phyloP scores from a whole-genome alignment of 2,797 vertebrate species.

The Syncerus caffer region DNA sequence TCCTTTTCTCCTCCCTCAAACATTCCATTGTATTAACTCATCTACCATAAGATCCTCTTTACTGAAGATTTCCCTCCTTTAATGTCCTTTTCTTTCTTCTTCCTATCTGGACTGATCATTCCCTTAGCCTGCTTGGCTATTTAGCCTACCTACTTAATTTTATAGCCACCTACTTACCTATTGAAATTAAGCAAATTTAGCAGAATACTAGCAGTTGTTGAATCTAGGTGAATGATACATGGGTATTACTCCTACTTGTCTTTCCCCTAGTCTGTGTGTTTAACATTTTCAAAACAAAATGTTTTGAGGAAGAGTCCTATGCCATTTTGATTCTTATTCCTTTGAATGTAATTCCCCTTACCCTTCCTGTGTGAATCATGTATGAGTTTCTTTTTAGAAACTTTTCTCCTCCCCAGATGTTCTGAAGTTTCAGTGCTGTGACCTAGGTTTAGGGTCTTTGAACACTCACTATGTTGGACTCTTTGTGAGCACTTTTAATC shows the following conservation, averaged over 20 bases:
- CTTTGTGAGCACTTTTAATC: constrained; percentile 5
- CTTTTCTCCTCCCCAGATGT: neutral
- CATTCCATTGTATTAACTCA: neutral
- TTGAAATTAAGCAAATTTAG: neutral
- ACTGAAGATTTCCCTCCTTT: neutral
- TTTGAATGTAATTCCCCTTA: neutral
- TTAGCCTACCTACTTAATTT: neutral
- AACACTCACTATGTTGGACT: neutral
- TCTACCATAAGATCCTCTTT: neutral
- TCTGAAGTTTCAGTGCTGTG: neutral
- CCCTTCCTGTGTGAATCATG: neutral
- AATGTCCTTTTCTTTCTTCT: neutral
- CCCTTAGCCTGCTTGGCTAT: neutral
- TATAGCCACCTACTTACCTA: neutral
- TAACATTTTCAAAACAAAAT: neutral
- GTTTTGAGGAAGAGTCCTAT: neutral
- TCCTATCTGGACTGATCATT: neutral
- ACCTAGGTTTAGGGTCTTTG: neutral
- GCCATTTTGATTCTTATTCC: neutral
- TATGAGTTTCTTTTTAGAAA: neutral
- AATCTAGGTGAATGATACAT: neutral
- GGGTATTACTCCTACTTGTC: neutral
- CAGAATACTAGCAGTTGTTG: neutral
- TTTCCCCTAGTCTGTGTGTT: neutral
- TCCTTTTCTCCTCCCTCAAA: neutral